Conservation (phyloP, 2,888 invertebrate genomes). For the Scaptomyza caliginosa region DNA sequence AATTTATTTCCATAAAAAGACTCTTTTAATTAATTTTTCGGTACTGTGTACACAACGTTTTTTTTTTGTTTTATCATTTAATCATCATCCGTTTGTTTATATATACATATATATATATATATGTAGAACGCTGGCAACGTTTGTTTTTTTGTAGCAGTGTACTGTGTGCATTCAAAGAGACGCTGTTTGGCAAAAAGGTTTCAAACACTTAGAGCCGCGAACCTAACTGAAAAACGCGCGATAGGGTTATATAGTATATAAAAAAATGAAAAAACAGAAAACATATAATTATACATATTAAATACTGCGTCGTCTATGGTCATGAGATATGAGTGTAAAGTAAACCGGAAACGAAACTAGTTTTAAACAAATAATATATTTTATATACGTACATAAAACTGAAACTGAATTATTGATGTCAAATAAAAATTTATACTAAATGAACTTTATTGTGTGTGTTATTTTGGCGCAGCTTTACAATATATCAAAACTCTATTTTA, state of each 20-base stretch:
- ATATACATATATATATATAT: background rate
- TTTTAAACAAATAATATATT: constrained; percentile 75
- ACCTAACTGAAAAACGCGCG: constrained; percentile 48
- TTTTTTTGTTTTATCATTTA: constrained; percentile 44
- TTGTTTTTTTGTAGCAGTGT: constrained; percentile 31
- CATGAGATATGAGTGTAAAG: constrained; percentile 64
- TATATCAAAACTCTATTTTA: no score
- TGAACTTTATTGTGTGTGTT: constrained; percentile 34
- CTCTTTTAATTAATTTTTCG: no score
- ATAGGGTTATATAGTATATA: constrained; percentile 49
- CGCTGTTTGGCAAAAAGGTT: constrained; percentile 45
- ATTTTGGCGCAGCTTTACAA: no score
- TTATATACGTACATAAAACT: constrained; percentile 68
- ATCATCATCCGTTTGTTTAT: constrained; percentile 37
- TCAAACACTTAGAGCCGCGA: constrained; percentile 47
- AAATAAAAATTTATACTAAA: constrained; percentile 77
- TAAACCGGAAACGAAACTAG: constrained; percentile 64
- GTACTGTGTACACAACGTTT: constrained; percentile 59
- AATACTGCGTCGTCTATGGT: constrained; percentile 42
- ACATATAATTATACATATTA: constrained; percentile 38
- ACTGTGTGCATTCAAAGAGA: constrained; percentile 47
- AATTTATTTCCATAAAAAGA: constrained; percentile 45
- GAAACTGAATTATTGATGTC: constrained; percentile 78
- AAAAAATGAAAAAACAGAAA: background rate
- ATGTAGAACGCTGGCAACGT: constrained; percentile 40